Evolutionary conservation across 2,113 vertebrate species (phyloP).

Genomic region (Zosterops hypoxanthus): DNA sequence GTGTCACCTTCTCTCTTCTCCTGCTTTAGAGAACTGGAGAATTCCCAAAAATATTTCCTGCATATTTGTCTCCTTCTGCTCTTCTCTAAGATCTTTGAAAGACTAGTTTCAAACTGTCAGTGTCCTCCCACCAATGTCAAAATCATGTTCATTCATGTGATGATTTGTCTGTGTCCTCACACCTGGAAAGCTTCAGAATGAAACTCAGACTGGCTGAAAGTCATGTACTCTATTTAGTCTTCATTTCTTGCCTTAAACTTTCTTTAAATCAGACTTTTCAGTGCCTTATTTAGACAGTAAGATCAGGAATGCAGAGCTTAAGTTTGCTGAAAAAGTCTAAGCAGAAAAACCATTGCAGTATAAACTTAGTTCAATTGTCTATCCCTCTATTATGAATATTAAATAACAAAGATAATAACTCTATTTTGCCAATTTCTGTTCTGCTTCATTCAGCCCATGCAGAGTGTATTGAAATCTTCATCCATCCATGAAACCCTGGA

Average conservation of each 20-base stretch:
- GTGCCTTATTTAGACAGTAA: not conserved
- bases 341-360: not conserved
- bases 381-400: constrained; percentile 3
- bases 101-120: not conserved
- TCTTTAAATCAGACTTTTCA: not conserved
- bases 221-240: not conserved
- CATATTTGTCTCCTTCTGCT: constrained; percentile 3
- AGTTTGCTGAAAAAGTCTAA: not conserved
- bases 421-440: constrained; percentile 19
- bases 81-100: not conserved
- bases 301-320: not conserved
- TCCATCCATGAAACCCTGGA: constrained; percentile 1
- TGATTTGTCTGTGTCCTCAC: not conserved
- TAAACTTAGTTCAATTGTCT: not conserved
- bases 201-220: not conserved
- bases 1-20: constrained; percentile 4
- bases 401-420: constrained; percentile 31
- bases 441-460: constrained; percentile 20
- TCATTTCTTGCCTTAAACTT: not conserved
- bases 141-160: not conserved
- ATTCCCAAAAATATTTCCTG: not conserved
- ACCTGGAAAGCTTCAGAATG: not conserved
- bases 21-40: constrained; percentile 10
- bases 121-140: not conserved
- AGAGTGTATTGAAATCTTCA: constrained; percentile 2